A percentile compares a stretch with the other conserved stretches of the same genome.
phyloP scores from a whole-genome alignment of 2,113 vertebrate species.

The Romanogobio albipinnatus region DNA sequence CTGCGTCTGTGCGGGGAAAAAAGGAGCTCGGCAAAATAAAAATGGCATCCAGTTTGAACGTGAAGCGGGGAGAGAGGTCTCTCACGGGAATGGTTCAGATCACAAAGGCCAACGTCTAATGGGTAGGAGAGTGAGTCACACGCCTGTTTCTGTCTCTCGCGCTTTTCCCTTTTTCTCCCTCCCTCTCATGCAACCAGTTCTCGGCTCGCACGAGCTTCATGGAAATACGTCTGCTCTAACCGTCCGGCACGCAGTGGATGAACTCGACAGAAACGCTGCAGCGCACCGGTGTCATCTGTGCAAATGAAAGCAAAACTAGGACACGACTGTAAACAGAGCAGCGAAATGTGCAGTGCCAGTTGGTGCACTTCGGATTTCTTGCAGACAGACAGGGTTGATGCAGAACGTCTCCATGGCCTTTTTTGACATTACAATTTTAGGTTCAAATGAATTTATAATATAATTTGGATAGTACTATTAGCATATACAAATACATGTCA shows the following conservation, averaged over 20 bases:
- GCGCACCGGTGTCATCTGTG: neutral
- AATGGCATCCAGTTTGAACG: constrained; percentile 42
- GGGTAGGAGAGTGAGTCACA: constrained; percentile 55
- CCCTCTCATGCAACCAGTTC: constrained; percentile 31
- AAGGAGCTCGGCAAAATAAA: constrained; percentile 42
- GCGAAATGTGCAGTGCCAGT: neutral
- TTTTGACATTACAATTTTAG: neutral
- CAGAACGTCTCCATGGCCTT: neutral
- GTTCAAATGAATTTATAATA: neutral
- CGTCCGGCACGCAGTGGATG: constrained; percentile 13
- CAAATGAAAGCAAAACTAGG: constrained; percentile 29
- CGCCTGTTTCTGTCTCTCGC: constrained; percentile 50
- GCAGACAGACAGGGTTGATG: neutral
- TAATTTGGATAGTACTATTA: neutral
- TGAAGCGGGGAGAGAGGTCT: constrained; percentile 45
- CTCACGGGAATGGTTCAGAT: constrained; percentile 48
- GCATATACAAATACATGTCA: too few species aligned
- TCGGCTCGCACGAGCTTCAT: constrained; percentile 19
- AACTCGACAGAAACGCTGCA: neutral
- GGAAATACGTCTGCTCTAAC: constrained; percentile 40
- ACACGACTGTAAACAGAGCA: constrained; percentile 20
- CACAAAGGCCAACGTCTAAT: constrained; percentile 59
- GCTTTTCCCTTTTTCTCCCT: constrained; percentile 35
- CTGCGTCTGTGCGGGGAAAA: neutral
- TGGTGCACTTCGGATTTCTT: constrained; percentile 26